These are phyloP conservation scores for Gadus macrocephalus DNA, from an alignment of 2,113 vertebrate genomes.

Conservation along the genomic window DNA sequence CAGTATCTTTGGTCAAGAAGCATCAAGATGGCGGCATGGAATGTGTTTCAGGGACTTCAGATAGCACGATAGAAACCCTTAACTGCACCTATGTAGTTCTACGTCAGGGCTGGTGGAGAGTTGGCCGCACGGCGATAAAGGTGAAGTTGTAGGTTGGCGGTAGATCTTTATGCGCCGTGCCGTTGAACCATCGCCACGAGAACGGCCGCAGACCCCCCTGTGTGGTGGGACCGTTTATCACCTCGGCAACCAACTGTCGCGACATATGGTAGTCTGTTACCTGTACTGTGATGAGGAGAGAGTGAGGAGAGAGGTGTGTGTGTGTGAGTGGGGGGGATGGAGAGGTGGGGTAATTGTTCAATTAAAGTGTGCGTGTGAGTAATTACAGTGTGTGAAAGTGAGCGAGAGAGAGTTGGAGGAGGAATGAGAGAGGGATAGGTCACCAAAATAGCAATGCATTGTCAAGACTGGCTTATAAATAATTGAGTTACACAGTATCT, in stretches of 20 bases:
- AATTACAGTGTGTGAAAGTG: slow-evolving; percentile 1
- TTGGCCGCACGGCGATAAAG: slow-evolving; percentile 78
- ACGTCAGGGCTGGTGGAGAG: slow-evolving; percentile 57
- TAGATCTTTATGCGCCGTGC: slow-evolving; percentile 77
- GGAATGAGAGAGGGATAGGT: too few relatives aligned
- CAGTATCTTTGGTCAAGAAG: too few relatives aligned
- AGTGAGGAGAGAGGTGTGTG: not conserved
- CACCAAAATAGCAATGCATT: too few relatives aligned
- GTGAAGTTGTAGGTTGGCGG: slow-evolving; percentile 77
- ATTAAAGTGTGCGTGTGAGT: slow-evolving; percentile 3
- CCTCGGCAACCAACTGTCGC: slow-evolving; percentile 69
- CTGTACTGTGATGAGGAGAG: slow-evolving; percentile 52
- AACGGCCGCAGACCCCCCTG: slow-evolving; percentile 79
- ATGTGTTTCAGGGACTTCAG: too few relatives aligned
- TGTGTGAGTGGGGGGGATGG: not conserved
- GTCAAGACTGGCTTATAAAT: too few relatives aligned
- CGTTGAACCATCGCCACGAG: slow-evolving; percentile 80
- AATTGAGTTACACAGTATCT: too few relatives aligned
- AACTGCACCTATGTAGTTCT: too few relatives aligned
- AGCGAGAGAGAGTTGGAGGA: not conserved
- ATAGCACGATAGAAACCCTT: too few relatives aligned
- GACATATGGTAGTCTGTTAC: slow-evolving; percentile 82
- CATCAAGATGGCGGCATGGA: too few relatives aligned
- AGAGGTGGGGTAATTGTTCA: not conserved
- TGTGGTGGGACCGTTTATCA: slow-evolving; percentile 81